These are phyloP conservation scores for Lathamus discolor DNA, from an alignment of 2,113 vertebrate genomes.

Conservation along the genomic window DNA sequence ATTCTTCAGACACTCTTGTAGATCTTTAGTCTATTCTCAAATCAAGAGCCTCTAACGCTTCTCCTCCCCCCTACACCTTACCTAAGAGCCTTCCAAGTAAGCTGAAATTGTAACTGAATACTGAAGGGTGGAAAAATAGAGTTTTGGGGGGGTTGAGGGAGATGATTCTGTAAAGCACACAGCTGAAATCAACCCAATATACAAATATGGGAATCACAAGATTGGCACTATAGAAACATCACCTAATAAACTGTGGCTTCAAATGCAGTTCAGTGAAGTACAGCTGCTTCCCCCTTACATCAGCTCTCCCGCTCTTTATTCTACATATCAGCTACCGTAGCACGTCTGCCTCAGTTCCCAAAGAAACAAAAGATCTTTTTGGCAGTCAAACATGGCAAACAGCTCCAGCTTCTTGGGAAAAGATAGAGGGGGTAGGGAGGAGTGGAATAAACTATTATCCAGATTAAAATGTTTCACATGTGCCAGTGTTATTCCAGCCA, in stretches of 20 bases:
- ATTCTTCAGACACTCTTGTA: background rate
- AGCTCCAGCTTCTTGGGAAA: constrained; percentile 35
- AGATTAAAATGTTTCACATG: constrained; percentile 2
- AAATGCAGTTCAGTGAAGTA: background rate
- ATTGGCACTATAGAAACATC: background rate
- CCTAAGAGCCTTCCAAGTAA: background rate
- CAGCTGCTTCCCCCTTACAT: constrained; percentile 60
- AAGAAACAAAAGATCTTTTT: constrained; percentile 67
- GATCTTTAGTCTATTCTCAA: background rate
- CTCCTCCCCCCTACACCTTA: background rate
- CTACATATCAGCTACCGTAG: constrained; percentile 63
- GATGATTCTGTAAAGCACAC: background rate
- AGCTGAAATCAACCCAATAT: background rate
- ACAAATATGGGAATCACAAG: background rate
- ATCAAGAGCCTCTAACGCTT: background rate
- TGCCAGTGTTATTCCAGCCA: background rate
- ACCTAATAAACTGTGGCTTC: background rate
- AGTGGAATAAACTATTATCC: background rate
- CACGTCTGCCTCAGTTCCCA: constrained; percentile 67
- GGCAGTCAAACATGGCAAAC: constrained; percentile 62
- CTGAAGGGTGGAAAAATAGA: background rate
- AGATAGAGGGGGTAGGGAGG: constrained; percentile 33
- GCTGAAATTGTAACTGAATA: background rate
- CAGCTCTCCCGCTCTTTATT: constrained; percentile 49
- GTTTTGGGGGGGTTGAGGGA: background rate